Evolutionary conservation across 2,797 vertebrate genomes (phyloP).

Genomic region (Pitangus sulphuratus): DNA sequence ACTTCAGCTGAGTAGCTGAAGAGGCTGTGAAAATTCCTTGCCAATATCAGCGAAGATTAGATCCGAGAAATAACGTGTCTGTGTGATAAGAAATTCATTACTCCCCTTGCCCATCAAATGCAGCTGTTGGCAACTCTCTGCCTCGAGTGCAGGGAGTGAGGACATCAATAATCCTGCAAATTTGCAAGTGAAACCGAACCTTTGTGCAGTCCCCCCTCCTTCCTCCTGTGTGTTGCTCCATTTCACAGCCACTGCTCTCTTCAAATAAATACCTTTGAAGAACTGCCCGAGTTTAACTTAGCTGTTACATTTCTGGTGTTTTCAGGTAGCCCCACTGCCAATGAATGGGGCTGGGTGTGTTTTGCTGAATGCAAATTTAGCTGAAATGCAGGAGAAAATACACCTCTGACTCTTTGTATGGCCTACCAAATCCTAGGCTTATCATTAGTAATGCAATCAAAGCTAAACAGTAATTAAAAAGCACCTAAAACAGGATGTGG

Average conservation of each 20-base stretch:
- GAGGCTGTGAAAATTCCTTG: slow-evolving; percentile 19
- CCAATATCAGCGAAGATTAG: slow-evolving; percentile 22
- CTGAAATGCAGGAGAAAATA: background rate
- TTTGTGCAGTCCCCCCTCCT: background rate
- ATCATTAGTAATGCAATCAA: background rate
- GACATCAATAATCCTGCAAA: background rate
- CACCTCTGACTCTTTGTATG: background rate
- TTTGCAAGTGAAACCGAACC: background rate
- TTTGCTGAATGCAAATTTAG: background rate
- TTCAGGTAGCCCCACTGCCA: background rate
- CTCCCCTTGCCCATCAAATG: slow-evolving; percentile 22
- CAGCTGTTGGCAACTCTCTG: background rate
- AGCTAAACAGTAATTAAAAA: background rate
- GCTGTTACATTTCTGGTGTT: background rate
- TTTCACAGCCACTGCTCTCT: background rate
- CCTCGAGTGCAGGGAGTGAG: accelerated
- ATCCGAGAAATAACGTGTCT: background rate
- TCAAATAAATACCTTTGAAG: background rate
- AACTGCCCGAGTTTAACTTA: background rate
- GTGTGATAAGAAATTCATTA: slow-evolving; percentile 40
- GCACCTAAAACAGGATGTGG: background rate
- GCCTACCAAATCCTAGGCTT: background rate
- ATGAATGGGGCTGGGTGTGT: background rate
- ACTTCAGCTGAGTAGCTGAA: background rate
- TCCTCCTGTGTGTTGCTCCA: accelerated